Base-by-base conservation (phyloP, 2,888 invertebrate species). In the Allacma fusca region DNA sequence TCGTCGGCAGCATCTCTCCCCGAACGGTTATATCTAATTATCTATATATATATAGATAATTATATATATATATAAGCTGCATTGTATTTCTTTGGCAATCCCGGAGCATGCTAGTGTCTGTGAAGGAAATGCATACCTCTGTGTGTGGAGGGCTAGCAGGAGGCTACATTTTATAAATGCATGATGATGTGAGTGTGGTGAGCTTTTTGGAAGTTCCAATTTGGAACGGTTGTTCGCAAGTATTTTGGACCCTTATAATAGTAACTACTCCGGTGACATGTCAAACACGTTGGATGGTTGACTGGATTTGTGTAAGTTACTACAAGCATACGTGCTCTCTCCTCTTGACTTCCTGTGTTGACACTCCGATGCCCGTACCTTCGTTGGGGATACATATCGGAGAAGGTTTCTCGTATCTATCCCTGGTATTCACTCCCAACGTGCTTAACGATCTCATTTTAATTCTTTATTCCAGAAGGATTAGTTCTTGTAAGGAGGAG, bases 311-410 rank as follows among this genome's bases (percentile, higher is more conserved):
- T 74, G 50, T 74, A 69, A 76, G 62, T 70, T 76, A 76, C 70
- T 71, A 59, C 70, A 76, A 76, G 59, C 76, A 76, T 76, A 76
- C 76, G 76, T 76, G 76, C 69, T 71, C 76, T 71, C 59, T 76
- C 44, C 68, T 62, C 76, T 44, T 44, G 29, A 21, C 23, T 69
- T 70, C 76, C 62, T 70, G 59, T 62, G 12, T 43, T 23, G 62
- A 13, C 62, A 21, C 23, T 62, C 4, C 21, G 16, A 24, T 50
- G 9, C n/a, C 40, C 40, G n/a, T 2, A 50, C 50, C 50, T 50
- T 50, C 16, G 19, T 1, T 19, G 19, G 4, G 2, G 7, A n/a
- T 50, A 65, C n/a, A 13, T 65, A 65, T 28, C 1, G 4, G 24
- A 24, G 23, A 62, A 1, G 4, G 28, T 19, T 65, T 26, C 19